A percentile compares a stretch with the other conserved stretches of the same genome.
Conservation (phyloP, 2,113 vertebrate genomes). For the Anolis carolinensis region DNA sequence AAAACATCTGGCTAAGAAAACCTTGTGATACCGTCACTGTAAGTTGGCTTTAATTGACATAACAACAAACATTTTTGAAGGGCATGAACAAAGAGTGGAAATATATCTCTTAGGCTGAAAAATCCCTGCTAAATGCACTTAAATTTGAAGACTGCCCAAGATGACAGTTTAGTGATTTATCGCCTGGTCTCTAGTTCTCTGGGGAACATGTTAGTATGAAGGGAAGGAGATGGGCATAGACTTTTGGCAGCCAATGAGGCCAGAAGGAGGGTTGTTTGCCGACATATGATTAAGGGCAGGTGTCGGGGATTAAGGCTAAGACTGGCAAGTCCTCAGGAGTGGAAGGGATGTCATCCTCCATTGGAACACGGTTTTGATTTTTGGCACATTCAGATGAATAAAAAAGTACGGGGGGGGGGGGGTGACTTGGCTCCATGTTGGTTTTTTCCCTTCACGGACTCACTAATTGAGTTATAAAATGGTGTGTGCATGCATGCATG, state of each 20-base stretch:
- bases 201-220: slow-evolving; percentile 9
- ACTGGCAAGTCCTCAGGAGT: slow-evolving; percentile 24
- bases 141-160: neutral
- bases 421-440: slow-evolving; percentile 30
- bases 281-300: neutral
- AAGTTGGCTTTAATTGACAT: neutral
- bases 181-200: rapidly evolving
- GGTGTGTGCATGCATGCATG: neutral
- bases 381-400: neutral
- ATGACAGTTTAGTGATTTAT: slow-evolving; percentile 10
- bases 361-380: slow-evolving; percentile 35
- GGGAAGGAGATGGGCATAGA: slow-evolving; percentile 18
- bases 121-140: neutral
- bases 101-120: neutral
- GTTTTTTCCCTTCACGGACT: slow-evolving; percentile 60
- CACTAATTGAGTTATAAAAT: slow-evolving; percentile 72
- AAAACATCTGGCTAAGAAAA: no score
- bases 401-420: no score
- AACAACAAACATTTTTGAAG: neutral
- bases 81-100: neutral
- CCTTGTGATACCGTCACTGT: no score
- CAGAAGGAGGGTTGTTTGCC: neutral
- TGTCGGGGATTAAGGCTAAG: neutral
- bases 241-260: slow-evolving; percentile 16
- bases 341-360: neutral